Evolutionary conservation across 2,113 vertebrate species (phyloP).

Genomic region (Eurystomus gularis): DNA sequence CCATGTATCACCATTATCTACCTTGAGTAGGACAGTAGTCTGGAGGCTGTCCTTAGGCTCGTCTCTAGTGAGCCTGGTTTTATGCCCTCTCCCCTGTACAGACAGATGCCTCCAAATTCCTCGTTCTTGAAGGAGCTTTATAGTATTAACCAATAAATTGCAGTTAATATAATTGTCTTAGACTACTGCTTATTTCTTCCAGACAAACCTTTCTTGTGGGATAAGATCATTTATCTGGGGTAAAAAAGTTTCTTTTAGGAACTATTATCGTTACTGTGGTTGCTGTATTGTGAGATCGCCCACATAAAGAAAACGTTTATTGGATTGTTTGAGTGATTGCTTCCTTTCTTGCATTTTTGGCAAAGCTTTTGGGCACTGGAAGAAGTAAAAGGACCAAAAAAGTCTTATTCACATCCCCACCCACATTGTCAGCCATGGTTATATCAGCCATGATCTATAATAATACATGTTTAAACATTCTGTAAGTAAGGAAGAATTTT

Average conservation of each 20-base stretch:
- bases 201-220: conserved; percentile 29
- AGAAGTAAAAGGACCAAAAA: conserved; percentile 56
- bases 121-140: background rate
- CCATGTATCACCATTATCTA: too few relatives aligned
- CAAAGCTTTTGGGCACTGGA: conserved; percentile 20
- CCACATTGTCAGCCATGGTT: conserved; percentile 45
- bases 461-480: conserved; percentile 40
- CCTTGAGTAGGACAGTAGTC: too few relatives aligned
- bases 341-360: conserved; percentile 57
- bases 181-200: background rate
- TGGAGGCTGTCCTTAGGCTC: too few relatives aligned
- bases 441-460: conserved; percentile 33
- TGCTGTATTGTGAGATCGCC: conserved; percentile 41
- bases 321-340: conserved; percentile 56
- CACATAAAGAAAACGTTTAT: conserved; percentile 66
- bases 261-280: conserved; percentile 27
- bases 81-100: background rate
- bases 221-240: background rate
- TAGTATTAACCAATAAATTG: background rate
- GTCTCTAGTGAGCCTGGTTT: too few relatives aligned
- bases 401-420: conserved; percentile 32
- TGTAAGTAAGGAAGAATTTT: conserved; percentile 53
- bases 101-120: background rate
- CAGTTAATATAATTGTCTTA: background rate
- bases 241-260: conserved; percentile 5